Base-by-base conservation (phyloP, 2,797 vertebrate genomes). In the Hemitrygon akajei region DNA sequence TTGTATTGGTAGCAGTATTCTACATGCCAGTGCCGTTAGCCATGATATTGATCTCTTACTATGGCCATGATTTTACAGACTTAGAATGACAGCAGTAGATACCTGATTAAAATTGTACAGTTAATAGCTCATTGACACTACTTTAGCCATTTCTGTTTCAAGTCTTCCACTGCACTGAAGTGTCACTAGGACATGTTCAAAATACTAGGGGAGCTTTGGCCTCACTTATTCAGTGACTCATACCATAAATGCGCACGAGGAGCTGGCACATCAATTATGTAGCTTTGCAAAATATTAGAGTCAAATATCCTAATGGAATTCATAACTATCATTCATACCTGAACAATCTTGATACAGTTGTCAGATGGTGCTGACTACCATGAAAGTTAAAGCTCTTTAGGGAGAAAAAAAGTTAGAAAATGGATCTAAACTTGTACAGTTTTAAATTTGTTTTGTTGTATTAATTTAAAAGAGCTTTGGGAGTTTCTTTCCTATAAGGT, bases 401-500 rank as follows among this genome's bases (percentile, higher is more conserved):
- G 22, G 22, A 73, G 20, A 20, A 73, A 73, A 73, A 73, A 20
- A 73, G 14, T 47, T 47, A 66, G 22, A 73, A 73, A 5, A 73
- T 73, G 47, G 47, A 0, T 25, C 22, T 73, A 73, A 73, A 20
- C 7, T 73, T 73, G 18, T 2, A 20, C 16, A 47, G 63, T 10
- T 66, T 10, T 66, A 66, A 73, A 73, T 73, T 73, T 22, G 22
- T 22, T 25, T 25, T 27, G 71, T 73, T 73, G 6, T 73, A 7
- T 73, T 73, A 25, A 73, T 20, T 22, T 73, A 20, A 18, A 60
- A 58, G 6, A n/a, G 40, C 20, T 16, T 60, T 60, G 84, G 3
- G 2, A 27, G 16, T 16, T 87, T 56, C 22, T 34, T 93, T 34
- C 27, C 94, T 93, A 94, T 94, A 89, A 25, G 75, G 9, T 40